A percentile compares a stretch with the other conserved stretches of the same genome.
These are phyloP conservation scores for Drepana falcataria DNA, from an alignment of 2,888 invertebrate species.

Conservation along the genomic window DNA sequence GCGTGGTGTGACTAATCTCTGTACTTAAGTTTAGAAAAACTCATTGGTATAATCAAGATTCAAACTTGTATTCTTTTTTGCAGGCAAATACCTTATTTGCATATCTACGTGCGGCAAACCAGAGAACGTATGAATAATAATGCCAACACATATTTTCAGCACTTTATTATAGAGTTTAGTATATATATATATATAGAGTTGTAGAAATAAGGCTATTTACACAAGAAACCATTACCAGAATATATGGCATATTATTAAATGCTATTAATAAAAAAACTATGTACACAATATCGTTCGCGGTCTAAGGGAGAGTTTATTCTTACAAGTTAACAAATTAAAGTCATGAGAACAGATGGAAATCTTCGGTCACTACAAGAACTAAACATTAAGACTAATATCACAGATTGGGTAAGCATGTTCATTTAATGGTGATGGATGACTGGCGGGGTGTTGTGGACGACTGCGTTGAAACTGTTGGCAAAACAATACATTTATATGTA, in stretches of 20 bases:
- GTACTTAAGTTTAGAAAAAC: too few relatives aligned
- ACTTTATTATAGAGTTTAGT: too few relatives aligned
- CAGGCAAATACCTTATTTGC: too few relatives aligned
- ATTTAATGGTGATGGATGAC: constrained; percentile 71
- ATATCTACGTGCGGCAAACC: too few relatives aligned
- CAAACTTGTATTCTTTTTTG: too few relatives aligned
- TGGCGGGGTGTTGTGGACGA: constrained; percentile 72
- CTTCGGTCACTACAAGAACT: constrained; percentile 36
- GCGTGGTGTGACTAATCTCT: too few relatives aligned
- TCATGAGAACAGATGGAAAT: constrained; percentile 41
- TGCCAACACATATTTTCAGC: too few relatives aligned
- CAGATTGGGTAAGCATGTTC: constrained; percentile 45
- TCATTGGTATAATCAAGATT: too few relatives aligned
- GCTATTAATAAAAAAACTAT: neutral
- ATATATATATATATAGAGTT: neutral
- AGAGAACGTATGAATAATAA: too few relatives aligned
- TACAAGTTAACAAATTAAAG: constrained; percentile 8
- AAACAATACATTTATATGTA: constrained; percentile 23
- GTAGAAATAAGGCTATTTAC: neutral
- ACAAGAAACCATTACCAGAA: neutral
- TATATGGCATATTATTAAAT: too few relatives aligned
- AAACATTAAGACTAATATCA: constrained; percentile 64
- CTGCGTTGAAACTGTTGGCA: constrained; percentile 70
- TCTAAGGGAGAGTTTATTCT: neutral
- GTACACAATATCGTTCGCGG: neutral